A percentile compares a stretch with the other conserved stretches of the same genome.
Conservation (phyloP, 2,888 invertebrate genomes). For the Acanthoscelides obtectus region DNA sequence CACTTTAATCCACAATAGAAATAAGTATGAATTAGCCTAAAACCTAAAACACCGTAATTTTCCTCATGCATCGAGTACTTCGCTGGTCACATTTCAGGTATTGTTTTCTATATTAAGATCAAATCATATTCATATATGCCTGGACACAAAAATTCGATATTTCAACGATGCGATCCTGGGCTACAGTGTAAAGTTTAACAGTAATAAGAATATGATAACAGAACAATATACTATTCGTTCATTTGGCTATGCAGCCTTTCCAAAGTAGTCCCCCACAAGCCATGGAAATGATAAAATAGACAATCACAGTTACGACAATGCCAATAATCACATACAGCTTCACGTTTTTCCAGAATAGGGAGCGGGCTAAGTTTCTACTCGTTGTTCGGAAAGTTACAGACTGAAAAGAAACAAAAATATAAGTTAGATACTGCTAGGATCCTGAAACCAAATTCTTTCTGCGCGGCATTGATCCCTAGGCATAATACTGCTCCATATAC, state of each 20-base stretch:
- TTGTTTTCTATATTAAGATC: no score
- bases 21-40: background rate
- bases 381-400: conserved; percentile 83
- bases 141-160: no score
- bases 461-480: no score
- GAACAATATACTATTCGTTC: background rate
- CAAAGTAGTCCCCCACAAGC: conserved; percentile 81
- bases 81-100: no score
- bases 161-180: background rate
- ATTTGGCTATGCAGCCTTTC: conserved; percentile 58
- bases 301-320: conserved; percentile 59
- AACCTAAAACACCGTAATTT: background rate
- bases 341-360: conserved; percentile 91
- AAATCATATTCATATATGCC: no score
- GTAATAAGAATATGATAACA: background rate
- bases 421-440: no score
- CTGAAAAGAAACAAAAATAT: conserved; percentile 57
- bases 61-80: no score
- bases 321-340: conserved; percentile 78
- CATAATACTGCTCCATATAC: no score
- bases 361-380: conserved; percentile 78
- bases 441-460: no score
- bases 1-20: background rate
- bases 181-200: background rate
- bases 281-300: conserved; percentile 84